phyloP scores from a whole-genome alignment of 64 coral and sea anemone genomes.

The Platygyra sinensis region DNA sequence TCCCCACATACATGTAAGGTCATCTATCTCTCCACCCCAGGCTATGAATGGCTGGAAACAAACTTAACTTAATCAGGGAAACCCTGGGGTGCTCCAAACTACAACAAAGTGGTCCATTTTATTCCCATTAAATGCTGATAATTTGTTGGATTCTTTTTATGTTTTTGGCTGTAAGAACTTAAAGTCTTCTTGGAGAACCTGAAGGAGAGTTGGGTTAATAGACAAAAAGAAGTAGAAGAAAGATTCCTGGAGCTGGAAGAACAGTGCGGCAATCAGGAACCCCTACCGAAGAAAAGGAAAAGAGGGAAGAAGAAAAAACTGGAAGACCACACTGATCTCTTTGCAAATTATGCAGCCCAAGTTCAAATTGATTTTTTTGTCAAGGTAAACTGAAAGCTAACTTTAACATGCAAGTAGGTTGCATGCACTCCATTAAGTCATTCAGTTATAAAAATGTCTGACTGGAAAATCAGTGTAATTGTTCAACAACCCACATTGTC shows the following conservation, averaged over 20 bases:
- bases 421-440: no score
- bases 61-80: no score
- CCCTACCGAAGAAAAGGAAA: constrained; percentile 13
- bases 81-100: neutral
- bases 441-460: neutral
- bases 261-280: constrained; percentile 4
- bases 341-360: constrained; percentile 37
- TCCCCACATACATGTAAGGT: no score
- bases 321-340: neutral
- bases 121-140: neutral
- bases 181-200: constrained; percentile 28
- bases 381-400: neutral
- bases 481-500: neutral
- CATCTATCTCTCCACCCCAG: no score
- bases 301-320: neutral
- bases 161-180: neutral
- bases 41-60: no score
- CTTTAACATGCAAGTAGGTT: neutral
- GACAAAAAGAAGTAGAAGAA: constrained; percentile 26
- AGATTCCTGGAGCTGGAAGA: constrained; percentile 21
- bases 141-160: neutral
- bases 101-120: neutral
- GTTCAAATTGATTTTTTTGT: constrained; percentile 21
- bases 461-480: neutral
- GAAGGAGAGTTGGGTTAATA: constrained; percentile 8